Evolutionary conservation across 2,113 vertebrate genomes (phyloP), one percentile per base, ranked within the genome.

Genomic region (Hypocryptadius cinnamomeus): DNA sequence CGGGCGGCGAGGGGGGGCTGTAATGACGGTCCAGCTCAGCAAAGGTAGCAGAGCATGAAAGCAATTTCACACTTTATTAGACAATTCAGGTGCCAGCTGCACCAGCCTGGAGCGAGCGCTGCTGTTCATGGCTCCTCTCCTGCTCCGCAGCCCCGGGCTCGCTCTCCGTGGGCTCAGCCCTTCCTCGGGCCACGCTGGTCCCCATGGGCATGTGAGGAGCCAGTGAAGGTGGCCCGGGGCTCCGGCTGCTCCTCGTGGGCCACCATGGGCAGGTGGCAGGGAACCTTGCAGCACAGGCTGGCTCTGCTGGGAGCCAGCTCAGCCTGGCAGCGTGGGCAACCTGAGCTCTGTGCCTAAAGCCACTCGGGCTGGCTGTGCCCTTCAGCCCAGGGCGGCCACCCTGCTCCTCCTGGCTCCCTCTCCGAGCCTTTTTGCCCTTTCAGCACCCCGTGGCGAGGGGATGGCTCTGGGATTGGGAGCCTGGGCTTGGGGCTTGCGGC

Each of bases 21-120:
- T 51, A 39, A 94, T 94, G 94, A 94, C 6, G 37, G 78, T n/a
- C 91, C 64, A 5, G 92, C 97, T 97, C 94, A 85, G 93, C 91
- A 89, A 84, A 92, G 14, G 81, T 85, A 96, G 77, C 65, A 57
- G 96, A 97, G 96, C 97, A 95, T 96, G 94, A 97, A 98, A 96
- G 79, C 97, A 97, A 98, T 98, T 98, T 98, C 98, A 98, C 97
- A 97, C 97, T 96, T 97, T 98, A 97, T 98, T 98, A 98, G 96
- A 94, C 95, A 97, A 97, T 96, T 94, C 92, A 72, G 94, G 97
- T 95, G 96, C 95, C 69, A 90, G 90, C 53, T 92, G 94, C 61
- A 37, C 94, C 89, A 92, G 85, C 77, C 84, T 71, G 66, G 78
- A 95, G 94, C n/a, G 3, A 74, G 76, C 57, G 10, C 73, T 72